Evolutionary conservation across 2,888 invertebrate genomes (phyloP), one percentile per base, ranked within the genome.

Genomic region (Drosophila subsilvestris): DNA sequence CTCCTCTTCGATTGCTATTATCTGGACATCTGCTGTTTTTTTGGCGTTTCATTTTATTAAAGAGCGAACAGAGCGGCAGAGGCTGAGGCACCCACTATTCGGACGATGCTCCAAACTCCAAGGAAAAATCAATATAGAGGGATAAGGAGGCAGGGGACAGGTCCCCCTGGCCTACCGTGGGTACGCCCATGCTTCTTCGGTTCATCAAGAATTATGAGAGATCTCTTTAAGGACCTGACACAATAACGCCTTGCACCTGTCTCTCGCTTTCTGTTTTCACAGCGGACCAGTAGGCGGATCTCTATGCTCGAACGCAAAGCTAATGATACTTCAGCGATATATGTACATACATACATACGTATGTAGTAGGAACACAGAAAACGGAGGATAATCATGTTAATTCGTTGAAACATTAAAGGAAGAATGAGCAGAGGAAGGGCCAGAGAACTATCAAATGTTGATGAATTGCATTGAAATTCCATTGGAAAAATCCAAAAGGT

Each of bases 21-120:
- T 75, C 78, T 63, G 62, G 63, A 45, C 82, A 88, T 83, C 82
- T 83, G 82, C 88, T 69, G 65, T 74, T 63, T 53, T 50, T 55
- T 45, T 37, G 37, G 18, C n/a, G 48, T 25, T 62, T 25, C 18
- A 54, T 66, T 44, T 66, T 56, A 49, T 50, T 67, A 44, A 68
- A 51, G 43, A 25, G 37, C 42, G 45, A 55, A 71, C 63, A 43
- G 55, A 12, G 4, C 32, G 32, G 32, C 32, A 60, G 58, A 49
- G 67, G 48, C 32, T 3, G 32, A n/a, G 61, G 67, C 79, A 60
- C 76, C 79, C 76, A 77, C 61, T 73, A 66, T 60, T 32, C 43
- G 37, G 7, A n/a, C 14, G 47, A 42, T 62, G 66, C 55, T 48
- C 66, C 69, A 56, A 65, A 14, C 37, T 37, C 7, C 14, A 14